Evolutionary conservation across 2,888 invertebrate species (phyloP).

Genomic region (Heliconius erato): DNA sequence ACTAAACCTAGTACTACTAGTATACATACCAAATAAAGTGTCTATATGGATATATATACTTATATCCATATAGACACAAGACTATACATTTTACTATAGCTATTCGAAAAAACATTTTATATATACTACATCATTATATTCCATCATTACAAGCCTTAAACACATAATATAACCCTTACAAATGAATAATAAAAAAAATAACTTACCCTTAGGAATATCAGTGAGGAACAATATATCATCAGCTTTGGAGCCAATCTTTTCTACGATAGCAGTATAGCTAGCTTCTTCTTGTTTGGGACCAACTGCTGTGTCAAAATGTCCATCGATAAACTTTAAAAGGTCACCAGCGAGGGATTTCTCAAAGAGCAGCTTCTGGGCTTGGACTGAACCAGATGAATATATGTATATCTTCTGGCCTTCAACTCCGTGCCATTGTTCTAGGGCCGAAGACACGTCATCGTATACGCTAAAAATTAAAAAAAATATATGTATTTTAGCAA

Average conservation of each 20-base stretch:
- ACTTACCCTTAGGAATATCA: constrained; percentile 91
- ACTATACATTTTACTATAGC: no score
- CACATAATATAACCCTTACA: no score
- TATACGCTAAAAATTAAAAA: constrained; percentile 89
- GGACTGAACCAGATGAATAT: constrained; percentile 96
- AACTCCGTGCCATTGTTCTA: constrained; percentile 89
- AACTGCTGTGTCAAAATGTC: constrained; percentile 94
- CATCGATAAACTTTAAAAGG: constrained; percentile 89
- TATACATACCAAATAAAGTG: no score
- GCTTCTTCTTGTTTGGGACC: constrained; percentile 92
- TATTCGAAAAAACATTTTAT: no score
- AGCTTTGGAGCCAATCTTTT: constrained; percentile 87
- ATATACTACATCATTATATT: no score
- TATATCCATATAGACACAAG: no score
- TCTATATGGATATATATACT: no score
- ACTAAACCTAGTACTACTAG: no score
- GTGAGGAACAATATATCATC: constrained; percentile 94
- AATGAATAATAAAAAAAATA: not conserved
- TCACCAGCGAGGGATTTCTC: constrained; percentile 91
- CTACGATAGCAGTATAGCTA: constrained; percentile 92
- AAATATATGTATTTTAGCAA: no score
- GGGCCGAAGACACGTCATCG: constrained; percentile 91
- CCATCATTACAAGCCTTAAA: no score
- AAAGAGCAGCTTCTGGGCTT: constrained; percentile 96
- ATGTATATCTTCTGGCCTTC: constrained; percentile 91